Base-by-base conservation (phyloP, 2,888 invertebrate species). In the Smittia aterrima region DNA sequence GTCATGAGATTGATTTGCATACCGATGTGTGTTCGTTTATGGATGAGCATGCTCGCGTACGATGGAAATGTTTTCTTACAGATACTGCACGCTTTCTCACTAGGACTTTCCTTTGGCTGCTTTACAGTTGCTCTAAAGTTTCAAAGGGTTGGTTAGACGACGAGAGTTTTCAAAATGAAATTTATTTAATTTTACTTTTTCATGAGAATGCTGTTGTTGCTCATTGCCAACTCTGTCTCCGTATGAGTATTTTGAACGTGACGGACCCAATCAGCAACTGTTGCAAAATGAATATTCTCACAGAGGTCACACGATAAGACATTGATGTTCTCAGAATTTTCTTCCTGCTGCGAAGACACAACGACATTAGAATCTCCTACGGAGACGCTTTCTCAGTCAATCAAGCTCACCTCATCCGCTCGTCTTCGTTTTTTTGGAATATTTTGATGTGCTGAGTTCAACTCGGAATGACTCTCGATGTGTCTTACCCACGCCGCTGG, bases 251-350 rank as follows among this genome's bases (percentile, higher is more conserved):
- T 90, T 81, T 93, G 92, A 80, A 93, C 90, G 80, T 93, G 93
- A 2, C 92, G 89, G 64, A 93, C 93, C 93, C 93, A 93, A 82
- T 92, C 92, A 20, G 89, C 92, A 0, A 93, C 93, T 75, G 92
- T 92, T 62, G 90, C 87, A 84, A 90, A 90, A 77, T 87, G 80
- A 74, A 83, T 83, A 41, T 75, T 85, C 86, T 90, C 85, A 78
- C 92, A 92, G 18, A 92, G 84, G 79, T 92, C 92, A 81, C 92
- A 92, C 74, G 90, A 88, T 6, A 92, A 83, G 54, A 92, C 86
- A n/a, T 92, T 89, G 84, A 88, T 89, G 18, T 88, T 89, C 76
- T 90, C 90, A 76, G 89, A 88, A 47, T 89, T 87, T 79, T 89
- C 88, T 78, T 89, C 89, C 66, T 89, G 87, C 87, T 58, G 22